Evolutionary conservation across 2,888 invertebrate genomes (phyloP).

Genomic region (Crossocerus cetratus): DNA sequence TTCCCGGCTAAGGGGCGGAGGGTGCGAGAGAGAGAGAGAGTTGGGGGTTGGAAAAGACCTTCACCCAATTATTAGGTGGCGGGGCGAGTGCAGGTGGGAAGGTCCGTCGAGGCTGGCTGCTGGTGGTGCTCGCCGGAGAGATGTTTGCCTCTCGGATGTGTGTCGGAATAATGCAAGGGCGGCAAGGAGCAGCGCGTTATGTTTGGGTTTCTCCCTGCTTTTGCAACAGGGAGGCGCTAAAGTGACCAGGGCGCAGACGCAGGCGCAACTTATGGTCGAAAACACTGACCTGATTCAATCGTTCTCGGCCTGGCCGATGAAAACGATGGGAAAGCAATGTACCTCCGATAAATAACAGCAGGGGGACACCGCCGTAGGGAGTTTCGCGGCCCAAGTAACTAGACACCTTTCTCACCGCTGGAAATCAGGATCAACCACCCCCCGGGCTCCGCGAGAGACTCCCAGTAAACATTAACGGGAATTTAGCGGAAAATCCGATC

Average conservation of each 20-base stretch:
- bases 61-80: constrained; percentile 20
- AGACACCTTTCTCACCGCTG: background rate
- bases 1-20: background rate
- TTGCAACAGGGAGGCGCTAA: constrained; percentile 72
- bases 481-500: no score
- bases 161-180: constrained; percentile 55
- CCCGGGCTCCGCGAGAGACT: background rate
- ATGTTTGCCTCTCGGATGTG: no score
- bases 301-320: constrained; percentile 55
- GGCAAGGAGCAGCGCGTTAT: constrained; percentile 65
- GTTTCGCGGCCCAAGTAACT: background rate
- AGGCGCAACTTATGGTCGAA: constrained; percentile 74
- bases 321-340: constrained; percentile 4
- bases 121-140: no score
- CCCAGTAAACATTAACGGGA: background rate
- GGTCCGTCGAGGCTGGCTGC: background rate
- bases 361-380: background rate
- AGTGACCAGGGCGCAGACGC: constrained; percentile 66
- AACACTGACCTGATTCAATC: constrained; percentile 76
- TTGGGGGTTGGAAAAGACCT: constrained; percentile 29
- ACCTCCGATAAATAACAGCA: background rate
- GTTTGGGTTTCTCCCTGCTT: constrained; percentile 72
- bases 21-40: background rate
- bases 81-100: background rate
- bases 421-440: background rate